Percentiles rank a stretch among this genome's conserved stretches.
phyloP scores from a whole-genome alignment of 2,797 vertebrate species.

The Anguilla anguilla region DNA sequence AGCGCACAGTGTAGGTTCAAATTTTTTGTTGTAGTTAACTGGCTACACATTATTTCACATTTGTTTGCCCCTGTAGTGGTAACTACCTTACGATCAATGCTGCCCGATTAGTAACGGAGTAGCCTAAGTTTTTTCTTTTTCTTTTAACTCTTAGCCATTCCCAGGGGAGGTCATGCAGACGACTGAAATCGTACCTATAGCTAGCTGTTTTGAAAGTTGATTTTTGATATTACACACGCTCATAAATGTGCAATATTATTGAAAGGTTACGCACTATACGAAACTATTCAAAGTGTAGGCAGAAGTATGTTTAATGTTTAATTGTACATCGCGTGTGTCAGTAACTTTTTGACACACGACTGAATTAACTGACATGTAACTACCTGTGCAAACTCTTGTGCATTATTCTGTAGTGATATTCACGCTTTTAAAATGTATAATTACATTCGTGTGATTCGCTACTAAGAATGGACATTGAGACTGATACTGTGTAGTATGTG shows the following conservation, averaged over 20 bases:
- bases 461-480: background rate
- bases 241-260: background rate
- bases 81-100: background rate
- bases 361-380: background rate
- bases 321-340: background rate
- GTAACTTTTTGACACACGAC: background rate
- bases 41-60: background rate
- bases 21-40: conserved; percentile 36
- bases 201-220: background rate
- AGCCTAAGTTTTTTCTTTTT: background rate
- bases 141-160: background rate
- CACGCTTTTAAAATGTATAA: background rate
- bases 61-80: background rate
- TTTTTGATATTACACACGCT: background rate
- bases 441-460: background rate
- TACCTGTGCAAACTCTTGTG: background rate
- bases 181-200: background rate
- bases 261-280: background rate
- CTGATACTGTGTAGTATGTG: background rate
- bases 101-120: background rate
- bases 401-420: background rate
- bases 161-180: background rate
- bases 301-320: background rate
- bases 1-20: conserved; percentile 90
- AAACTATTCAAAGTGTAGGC: background rate